phyloP scores from a whole-genome alignment of 2,113 vertebrate genomes.

The Leucoraja erinaceus region DNA sequence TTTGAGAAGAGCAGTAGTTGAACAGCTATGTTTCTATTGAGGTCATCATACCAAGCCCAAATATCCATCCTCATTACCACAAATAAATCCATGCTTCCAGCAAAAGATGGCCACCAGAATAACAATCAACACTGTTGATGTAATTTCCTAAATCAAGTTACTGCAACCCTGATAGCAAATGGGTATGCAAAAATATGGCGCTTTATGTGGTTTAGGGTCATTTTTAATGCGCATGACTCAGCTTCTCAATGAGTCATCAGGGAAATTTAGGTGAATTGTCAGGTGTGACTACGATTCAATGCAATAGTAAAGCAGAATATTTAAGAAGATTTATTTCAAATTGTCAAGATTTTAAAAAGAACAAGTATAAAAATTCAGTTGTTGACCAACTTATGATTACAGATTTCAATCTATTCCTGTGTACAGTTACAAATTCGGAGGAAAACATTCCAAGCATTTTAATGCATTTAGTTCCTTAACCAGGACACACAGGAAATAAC shows the following conservation, averaged over 20 bases:
- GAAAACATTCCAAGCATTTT: constrained; percentile 22
- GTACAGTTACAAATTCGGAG: constrained; percentile 17
- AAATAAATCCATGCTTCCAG: neutral
- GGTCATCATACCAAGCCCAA: neutral
- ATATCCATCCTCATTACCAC: neutral
- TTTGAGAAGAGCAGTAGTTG: too few relatives aligned
- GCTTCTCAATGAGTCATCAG: neutral
- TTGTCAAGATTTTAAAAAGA: constrained; percentile 20
- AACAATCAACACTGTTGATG: neutral
- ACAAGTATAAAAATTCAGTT: constrained; percentile 31
- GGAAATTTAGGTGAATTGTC: too few relatives aligned
- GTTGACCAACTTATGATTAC: constrained; percentile 32
- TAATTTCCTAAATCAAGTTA: neutral
- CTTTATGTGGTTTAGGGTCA: too few relatives aligned
- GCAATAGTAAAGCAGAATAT: neutral
- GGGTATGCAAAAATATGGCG: too few relatives aligned
- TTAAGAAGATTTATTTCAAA: constrained; percentile 34
- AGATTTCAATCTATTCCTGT: constrained; percentile 21
- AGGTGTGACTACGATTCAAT: neutral
- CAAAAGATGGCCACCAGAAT: neutral
- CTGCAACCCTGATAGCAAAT: neutral
- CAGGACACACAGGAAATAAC: neutral
- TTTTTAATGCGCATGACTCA: neutral
- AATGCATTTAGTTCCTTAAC: neutral
- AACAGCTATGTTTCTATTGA: neutral